These are phyloP conservation scores for Cryptotermes secundus DNA, from an alignment of 1,140 invertebrate genomes.

Conservation along the genomic window DNA sequence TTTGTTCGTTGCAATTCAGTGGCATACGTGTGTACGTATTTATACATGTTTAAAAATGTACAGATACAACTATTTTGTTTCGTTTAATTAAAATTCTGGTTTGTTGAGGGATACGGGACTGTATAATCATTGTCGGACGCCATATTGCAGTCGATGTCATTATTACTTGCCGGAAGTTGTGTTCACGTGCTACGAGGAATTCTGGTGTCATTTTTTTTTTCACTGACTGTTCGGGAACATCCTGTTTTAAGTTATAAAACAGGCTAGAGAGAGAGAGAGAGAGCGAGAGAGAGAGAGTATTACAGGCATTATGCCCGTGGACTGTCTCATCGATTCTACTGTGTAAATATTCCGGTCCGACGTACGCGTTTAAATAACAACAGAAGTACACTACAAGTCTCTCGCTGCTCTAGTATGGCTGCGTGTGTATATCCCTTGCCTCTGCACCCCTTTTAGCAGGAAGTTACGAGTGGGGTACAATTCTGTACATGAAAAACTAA, in stretches of 20 bases:
- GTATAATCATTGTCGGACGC: too few relatives aligned
- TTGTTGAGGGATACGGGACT: too few relatives aligned
- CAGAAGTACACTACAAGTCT: neutral
- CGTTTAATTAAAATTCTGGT: too few relatives aligned
- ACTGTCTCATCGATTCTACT: neutral
- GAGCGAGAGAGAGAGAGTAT: too few relatives aligned
- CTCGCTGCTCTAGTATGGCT: neutral
- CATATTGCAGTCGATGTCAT: neutral
- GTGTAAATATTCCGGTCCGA: neutral
- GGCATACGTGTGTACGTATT: too few relatives aligned
- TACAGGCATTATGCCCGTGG: neutral
- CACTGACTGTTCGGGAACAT: neutral
- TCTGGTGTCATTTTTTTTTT: neutral
- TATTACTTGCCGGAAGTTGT: neutral
- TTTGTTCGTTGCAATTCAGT: too few relatives aligned
- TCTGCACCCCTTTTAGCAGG: neutral
- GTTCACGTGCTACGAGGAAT: neutral
- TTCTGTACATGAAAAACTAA: neutral
- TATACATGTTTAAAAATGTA: too few relatives aligned
- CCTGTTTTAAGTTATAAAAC: neutral
- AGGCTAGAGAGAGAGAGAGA: neutral
- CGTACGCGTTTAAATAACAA: neutral
- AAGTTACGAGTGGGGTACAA: neutral
- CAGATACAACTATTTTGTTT: too few relatives aligned
- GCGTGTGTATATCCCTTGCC: neutral